Percentiles rank a stretch among this genome's conserved stretches.
phyloP scores from a whole-genome alignment of 2,113 vertebrate species.

The Crypturellus undulatus region DNA sequence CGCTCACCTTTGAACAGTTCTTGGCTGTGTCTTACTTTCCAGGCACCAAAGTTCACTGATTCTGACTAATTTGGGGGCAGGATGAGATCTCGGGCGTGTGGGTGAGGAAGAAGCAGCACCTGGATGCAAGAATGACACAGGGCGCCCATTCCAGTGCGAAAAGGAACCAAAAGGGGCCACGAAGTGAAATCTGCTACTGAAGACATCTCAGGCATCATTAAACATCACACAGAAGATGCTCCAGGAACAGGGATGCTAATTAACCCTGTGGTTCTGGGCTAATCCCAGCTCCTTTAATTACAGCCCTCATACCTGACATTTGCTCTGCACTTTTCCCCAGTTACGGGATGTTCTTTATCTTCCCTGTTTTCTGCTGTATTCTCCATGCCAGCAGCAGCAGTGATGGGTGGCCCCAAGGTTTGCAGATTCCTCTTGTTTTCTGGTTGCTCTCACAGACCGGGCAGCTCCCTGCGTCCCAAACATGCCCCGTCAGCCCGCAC shows the following conservation, averaged over 20 bases:
- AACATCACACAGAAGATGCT: constrained; percentile 55
- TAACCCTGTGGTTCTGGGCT: constrained; percentile 41
- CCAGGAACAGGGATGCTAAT: constrained; percentile 53
- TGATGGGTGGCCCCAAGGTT: neutral
- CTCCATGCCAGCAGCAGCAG: neutral
- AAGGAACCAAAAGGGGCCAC: neutral
- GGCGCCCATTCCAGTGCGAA: neutral
- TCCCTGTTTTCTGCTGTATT: neutral
- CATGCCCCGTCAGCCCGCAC: too few relatives aligned
- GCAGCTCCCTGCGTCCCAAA: too few relatives aligned
- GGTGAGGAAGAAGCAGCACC: neutral
- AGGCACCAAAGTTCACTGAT: neutral
- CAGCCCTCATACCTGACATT: constrained; percentile 44
- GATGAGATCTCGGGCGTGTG: neutral
- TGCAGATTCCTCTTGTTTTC: neutral
- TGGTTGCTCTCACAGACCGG: neutral
- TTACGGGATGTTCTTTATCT: constrained; percentile 31
- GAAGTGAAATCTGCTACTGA: neutral
- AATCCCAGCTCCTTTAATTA: constrained; percentile 61
- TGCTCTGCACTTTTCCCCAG: constrained; percentile 43
- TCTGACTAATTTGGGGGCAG: neutral
- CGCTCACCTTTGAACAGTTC: neutral
- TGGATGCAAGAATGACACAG: neutral
- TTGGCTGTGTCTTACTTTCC: neutral
- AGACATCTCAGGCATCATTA: constrained; percentile 19